Evolutionary conservation across 1,140 invertebrate genomes (phyloP), one percentile per base, ranked within the genome.

Genomic region (Rhagoletis pomonella): DNA sequence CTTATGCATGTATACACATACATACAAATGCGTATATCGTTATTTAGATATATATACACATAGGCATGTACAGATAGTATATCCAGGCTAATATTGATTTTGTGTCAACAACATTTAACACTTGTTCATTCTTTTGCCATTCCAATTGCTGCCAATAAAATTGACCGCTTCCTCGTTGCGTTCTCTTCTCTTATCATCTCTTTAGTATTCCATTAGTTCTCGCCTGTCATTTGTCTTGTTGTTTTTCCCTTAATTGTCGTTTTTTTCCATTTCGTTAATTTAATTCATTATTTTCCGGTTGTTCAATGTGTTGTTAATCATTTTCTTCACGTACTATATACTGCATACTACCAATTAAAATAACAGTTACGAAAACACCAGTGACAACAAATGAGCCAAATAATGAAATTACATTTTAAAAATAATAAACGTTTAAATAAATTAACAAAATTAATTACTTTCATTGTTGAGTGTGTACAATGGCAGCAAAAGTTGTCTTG

Each of bases 71-170:
- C 19, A 50, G 1, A 29, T 29, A 29, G 9, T 67, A 86, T 59
- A 62, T 44, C 17, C 55, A 67, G 60, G 67, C 85, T 88, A 88
- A 73, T 88, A 88, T 88, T 88, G 87, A 88, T 85, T 86, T 88
- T 88, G 65, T 88, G 87, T 88, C 87, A 88, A 88, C 87, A 88
- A 19, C 84, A 73, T 88, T 88, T 88, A 88, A 59, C 87, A 86
- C 84, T 86, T 88, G 87, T 88, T 47, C 73, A 58, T 81, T 81
- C 47, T 55, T 44, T 81, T 81, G 47, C 50, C 47, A 7, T 81
- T 17, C 50, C 19, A 47, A 29, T 29, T 4, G 47, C 73, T 81
- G 73, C 47, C 73, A 81, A 81, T 81, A 81, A 55, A 19, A n/a
- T 17, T 77, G 73, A n/a, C 3, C 19, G 14, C 73, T 29, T 55